Base-by-base conservation (phyloP, 2,113 vertebrate species). In the Cyprinodon brontotheroides region DNA sequence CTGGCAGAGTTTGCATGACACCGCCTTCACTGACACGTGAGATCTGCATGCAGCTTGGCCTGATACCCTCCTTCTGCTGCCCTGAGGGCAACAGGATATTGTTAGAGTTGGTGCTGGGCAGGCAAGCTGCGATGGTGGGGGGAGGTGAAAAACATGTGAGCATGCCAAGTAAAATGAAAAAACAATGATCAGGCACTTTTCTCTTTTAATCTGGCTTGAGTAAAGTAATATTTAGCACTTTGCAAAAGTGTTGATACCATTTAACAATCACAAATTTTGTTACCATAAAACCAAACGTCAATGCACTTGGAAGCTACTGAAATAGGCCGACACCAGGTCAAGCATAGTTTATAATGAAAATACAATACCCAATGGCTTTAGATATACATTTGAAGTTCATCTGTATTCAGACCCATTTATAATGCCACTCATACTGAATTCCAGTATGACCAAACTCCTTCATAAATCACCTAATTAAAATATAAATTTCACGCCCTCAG, bases 1-100 rank as follows among this genome's bases (percentile, higher is more conserved):
- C 66, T 85, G 70, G 71, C 70, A 67, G 81, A 70, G 75, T 75
- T 75, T 57, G 80, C 70, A 79, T 68, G 65, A 78, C 77, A 63
- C 82, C 80, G 86, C 76, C 72, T 80, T 78, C 75, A 8, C 47
- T 66, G 81, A 87, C 87, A 91, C 74, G 84, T 89, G 88, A 85
- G 78, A 77, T 72, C 61, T 75, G 74, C 37, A n/a, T 65, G 77
- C 75, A 73, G 61, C 83, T 76, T 81, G 83, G 86, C 85, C 85
- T 36, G 39, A 87, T 74, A 81, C 72, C 76, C 80, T 72, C 78
- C 78, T 79, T 57, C 63, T 76, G 77, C 72, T 70, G 81, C 81
- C 88, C 81, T 61, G 74, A 61, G 77, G 88, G 81, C 60, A 57
- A 75, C 75, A 63, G 41, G 72, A 73, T 88, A 88, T 83, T 90